Evolutionary conservation across 2,888 invertebrate genomes (phyloP), one percentile per base, ranked within the genome.

Genomic region (Marronus borbonicus): DNA sequence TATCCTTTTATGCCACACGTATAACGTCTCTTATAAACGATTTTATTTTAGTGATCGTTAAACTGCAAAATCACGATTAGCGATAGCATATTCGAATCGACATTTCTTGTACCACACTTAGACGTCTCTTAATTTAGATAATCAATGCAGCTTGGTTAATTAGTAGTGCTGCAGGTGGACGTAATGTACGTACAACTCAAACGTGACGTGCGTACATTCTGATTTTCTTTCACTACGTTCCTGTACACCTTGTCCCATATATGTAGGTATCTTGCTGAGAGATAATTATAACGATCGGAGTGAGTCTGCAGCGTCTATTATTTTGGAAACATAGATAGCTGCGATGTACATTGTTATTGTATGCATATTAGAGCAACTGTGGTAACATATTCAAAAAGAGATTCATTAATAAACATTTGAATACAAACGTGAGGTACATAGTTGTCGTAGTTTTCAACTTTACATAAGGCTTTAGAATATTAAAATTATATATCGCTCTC

Each of bases 101-200:
- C 44, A 66, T 44, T 66, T 17, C 14, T 31, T 62, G 17, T 44
- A 39, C 20, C 44, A 70, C 69, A 55, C 39, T 58, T n/a, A 28
- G 55, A 70, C 52, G 55, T 55, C 58, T 55, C 55, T 55, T 49
- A 55, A 31, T 36, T 55, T 50, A 69, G 69, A 69, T 52, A 69
- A 52, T 52, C 24, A 69, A 69, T 69, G 69, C 69, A 70, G 70
- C 55, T 70, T 58, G 58, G 55, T 55, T 70, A 70, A 70, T 70
- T 70, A 70, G 55, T 28, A 20, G 4, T 52, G 55, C 70, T 36
- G 31, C 44, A 66, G 4, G 66, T 66, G 66, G 24, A 66, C n/a
- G 8, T 49, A 66, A 66, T 66, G 24, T 49, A 36, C 20, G 65
- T 66, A 44, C 65, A 44, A 31, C 36, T 10, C 44, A 44, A 20